Evolutionary conservation across 2,888 invertebrate species (phyloP).

Genomic region (Chrysotoxum bicinctum): DNA sequence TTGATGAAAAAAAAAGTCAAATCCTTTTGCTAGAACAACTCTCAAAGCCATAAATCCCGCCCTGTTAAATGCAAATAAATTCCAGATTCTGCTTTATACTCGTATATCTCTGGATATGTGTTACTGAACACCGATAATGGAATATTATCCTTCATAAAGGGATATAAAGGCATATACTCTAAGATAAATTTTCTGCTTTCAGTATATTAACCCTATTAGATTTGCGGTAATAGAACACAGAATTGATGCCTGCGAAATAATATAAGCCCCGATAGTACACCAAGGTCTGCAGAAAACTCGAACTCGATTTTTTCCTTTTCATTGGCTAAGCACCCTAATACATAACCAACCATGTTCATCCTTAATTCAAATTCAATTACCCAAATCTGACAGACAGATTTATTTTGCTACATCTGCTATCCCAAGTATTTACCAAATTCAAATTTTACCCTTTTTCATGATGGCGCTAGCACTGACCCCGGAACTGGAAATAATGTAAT

Average conservation of each 20-base stretch:
- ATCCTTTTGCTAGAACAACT: background rate
- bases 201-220: slow-evolving; percentile 26
- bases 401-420: background rate
- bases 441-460: background rate
- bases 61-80: background rate
- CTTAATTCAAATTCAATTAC: slow-evolving; percentile 54
- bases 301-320: slow-evolving; percentile 8
- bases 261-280: background rate
- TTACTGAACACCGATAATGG: slow-evolving; percentile 40
- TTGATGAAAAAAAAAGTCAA: too few species aligned
- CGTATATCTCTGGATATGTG: background rate
- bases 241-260: too few species aligned
- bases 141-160: slow-evolving; percentile 45
- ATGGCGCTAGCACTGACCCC: background rate
- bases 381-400: slow-evolving; percentile 33
- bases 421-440: slow-evolving; percentile 12
- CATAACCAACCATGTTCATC: slow-evolving; percentile 32
- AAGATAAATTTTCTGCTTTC: slow-evolving; percentile 16
- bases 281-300: background rate
- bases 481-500: slow-evolving; percentile 57
- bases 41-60: background rate
- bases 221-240: slow-evolving; percentile 1
- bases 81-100: background rate
- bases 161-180: slow-evolving; percentile 22
- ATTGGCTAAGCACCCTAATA: slow-evolving; percentile 30